phyloP scores from a whole-genome alignment of 2,797 vertebrate genomes.

The Aythya fuligula region DNA sequence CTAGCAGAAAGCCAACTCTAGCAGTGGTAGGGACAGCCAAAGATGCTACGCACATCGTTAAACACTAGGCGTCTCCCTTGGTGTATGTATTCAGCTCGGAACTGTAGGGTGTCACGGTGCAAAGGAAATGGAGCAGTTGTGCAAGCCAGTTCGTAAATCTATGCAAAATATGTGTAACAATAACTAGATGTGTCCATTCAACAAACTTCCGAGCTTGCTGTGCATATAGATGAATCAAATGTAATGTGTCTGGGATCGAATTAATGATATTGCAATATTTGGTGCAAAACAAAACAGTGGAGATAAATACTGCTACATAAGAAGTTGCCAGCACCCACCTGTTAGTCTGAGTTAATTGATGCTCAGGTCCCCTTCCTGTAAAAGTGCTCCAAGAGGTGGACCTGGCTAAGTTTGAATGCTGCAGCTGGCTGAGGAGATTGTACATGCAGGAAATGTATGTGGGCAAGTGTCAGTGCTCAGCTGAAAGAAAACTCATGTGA shows the following conservation, averaged over 20 bases:
- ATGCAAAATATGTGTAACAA: fast-evolving
- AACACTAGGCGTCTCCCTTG: conserved; percentile 52
- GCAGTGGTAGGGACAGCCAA: fast-evolving
- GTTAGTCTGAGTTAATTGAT: not conserved
- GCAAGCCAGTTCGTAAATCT: not conserved
- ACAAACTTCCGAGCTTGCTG: not conserved
- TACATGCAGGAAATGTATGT: not conserved
- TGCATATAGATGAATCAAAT: not conserved
- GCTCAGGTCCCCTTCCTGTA: not conserved
- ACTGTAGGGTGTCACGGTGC: not conserved
- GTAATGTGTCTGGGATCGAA: not conserved
- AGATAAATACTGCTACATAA: not conserved
- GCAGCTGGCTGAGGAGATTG: not conserved
- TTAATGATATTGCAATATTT: not conserved
- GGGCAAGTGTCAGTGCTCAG: not conserved
- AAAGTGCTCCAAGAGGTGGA: not conserved
- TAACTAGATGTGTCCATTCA: fast-evolving
- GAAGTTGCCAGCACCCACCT: not conserved
- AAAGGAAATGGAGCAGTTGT: not conserved
- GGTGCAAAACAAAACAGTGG: not conserved
- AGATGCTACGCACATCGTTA: not conserved
- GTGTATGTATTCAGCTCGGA: not conserved
- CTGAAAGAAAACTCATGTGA: not conserved
- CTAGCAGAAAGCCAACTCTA: not conserved
- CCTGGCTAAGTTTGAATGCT: not conserved